Conservation (phyloP, 1,140 invertebrate species). For the Drosophila neocordata region DNA sequence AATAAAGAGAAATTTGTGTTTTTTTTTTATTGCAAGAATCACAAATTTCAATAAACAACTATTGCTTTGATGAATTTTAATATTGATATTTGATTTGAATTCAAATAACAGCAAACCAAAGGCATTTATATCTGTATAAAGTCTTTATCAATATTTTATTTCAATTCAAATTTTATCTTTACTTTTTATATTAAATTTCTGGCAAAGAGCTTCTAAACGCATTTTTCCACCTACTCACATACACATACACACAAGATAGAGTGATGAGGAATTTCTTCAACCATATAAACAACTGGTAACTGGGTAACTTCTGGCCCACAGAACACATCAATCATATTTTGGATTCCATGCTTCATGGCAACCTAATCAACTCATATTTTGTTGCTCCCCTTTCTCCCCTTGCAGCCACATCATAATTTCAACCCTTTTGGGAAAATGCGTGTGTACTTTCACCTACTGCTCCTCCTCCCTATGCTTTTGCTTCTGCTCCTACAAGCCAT, state of each 20-base stretch:
- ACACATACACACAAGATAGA: not conserved
- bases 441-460: not conserved
- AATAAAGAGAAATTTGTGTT: not conserved
- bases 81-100: not conserved
- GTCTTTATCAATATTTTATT: not conserved
- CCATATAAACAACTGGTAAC: conserved; percentile 5
- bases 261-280: not conserved
- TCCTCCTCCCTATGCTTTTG: not conserved
- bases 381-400: not conserved
- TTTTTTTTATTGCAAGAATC: not conserved
- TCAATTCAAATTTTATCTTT: not conserved
- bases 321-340: conserved; percentile 38
- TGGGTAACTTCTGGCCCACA: conserved; percentile 9
- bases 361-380: conserved; percentile 43
- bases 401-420: not conserved
- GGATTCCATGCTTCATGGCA: conserved; percentile 33
- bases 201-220: not conserved
- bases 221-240: not conserved
- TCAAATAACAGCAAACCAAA: not conserved
- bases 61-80: not conserved
- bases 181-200: not conserved
- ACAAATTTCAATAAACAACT: not conserved
- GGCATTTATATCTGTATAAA: not conserved
- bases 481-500: not conserved
- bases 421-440: conserved; percentile 6